These are phyloP conservation scores for Lissonota sp. DNA, from an alignment of 2,888 invertebrate species.

Conservation along the genomic window DNA sequence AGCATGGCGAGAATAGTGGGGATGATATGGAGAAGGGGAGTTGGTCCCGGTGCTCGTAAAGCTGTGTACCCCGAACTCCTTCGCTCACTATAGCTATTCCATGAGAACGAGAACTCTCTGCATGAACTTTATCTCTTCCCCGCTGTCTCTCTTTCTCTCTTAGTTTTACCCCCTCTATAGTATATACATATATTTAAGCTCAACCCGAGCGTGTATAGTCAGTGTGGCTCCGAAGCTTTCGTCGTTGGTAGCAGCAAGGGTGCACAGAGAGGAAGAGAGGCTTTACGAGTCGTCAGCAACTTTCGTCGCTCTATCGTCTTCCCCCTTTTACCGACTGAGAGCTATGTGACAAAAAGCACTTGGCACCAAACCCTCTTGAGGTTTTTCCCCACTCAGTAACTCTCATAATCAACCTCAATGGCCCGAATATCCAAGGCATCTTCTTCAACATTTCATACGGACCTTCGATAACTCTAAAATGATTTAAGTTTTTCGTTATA, in stretches of 20 bases:
- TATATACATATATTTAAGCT: slow-evolving; percentile 9
- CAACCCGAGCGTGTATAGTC: background rate
- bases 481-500: background rate
- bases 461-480: background rate
- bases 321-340: background rate
- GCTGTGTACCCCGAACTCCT: slow-evolving; percentile 49
- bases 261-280: slow-evolving; percentile 38
- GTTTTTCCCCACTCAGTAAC: background rate
- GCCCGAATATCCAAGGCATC: background rate
- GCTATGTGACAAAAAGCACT: slow-evolving; percentile 25
- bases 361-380: slow-evolving; percentile 22
- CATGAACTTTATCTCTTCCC: background rate
- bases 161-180: slow-evolving; percentile 8
- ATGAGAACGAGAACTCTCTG: slow-evolving; percentile 1
- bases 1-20: slow-evolving; percentile 18
- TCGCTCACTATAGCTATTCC: slow-evolving; percentile 27
- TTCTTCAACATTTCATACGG: background rate
- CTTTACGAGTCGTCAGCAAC: slow-evolving; percentile 64
- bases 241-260: background rate
- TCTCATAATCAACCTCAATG: slow-evolving; percentile 13
- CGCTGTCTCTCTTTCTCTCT: background rate
- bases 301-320: slow-evolving; percentile 38
- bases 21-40: background rate
- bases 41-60: slow-evolving; percentile 54
- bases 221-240: slow-evolving; percentile 21